Percentiles rank a stretch among this genome's conserved stretches.
Conservation (phyloP, 2,797 vertebrate species). For the Anguilla anguilla region DNA sequence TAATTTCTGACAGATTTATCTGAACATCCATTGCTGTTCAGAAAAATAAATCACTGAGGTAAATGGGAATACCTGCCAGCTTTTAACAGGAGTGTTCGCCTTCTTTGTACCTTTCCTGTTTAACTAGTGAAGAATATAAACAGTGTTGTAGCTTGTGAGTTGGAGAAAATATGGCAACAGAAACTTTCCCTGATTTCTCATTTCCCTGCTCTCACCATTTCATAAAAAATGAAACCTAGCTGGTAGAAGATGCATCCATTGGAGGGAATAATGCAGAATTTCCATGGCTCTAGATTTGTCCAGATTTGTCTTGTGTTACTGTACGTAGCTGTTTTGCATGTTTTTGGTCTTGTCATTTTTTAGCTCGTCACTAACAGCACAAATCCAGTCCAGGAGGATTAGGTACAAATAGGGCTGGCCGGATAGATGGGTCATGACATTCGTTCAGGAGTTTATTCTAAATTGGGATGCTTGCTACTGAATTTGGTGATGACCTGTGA, state of each 20-base stretch:
- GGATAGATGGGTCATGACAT: background rate
- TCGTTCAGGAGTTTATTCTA: constrained; percentile 34
- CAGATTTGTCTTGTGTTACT: background rate
- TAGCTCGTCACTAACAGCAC: background rate
- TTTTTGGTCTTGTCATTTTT: background rate
- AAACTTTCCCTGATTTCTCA: background rate
- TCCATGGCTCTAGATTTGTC: background rate
- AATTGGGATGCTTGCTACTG: constrained; percentile 59
- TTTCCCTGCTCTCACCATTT: constrained; percentile 15
- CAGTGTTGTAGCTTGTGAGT: background rate
- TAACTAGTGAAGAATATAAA: background rate
- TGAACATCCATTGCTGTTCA: background rate
- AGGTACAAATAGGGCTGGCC: background rate
- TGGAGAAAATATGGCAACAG: background rate
- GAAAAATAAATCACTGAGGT: background rate
- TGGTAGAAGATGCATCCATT: constrained; percentile 4
- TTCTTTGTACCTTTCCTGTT: background rate
- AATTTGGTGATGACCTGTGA: constrained; percentile 50
- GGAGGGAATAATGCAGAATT: background rate
- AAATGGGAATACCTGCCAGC: background rate
- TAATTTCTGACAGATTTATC: background rate
- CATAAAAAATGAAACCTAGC: constrained; percentile 10
- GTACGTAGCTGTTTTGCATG: background rate
- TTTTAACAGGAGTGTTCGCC: constrained; percentile 15
- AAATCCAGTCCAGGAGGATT: background rate